Base-by-base conservation (phyloP, 2,888 invertebrate species). In the Anarsia innoxiella region DNA sequence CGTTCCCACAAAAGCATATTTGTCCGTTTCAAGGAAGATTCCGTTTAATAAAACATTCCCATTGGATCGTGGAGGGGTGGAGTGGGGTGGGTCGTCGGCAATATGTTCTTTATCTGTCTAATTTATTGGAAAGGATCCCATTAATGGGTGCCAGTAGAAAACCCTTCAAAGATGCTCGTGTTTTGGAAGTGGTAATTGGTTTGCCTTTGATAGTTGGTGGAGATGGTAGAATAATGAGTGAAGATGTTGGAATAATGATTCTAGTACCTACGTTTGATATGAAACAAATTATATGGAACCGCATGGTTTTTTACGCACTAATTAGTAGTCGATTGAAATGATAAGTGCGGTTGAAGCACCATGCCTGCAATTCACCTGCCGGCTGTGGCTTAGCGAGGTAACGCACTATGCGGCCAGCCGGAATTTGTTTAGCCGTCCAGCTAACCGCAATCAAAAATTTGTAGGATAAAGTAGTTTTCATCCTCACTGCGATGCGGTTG, bases 81-180 rank as follows among this genome's bases (percentile, higher is more conserved):
- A 32, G 26, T 34, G 34, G 40, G 41, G 43, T 37, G 42, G 42
- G 48, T 49, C 50, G 46, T 46, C 46, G 37, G 49, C 49, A 55
- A 55, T 49, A 53, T 55, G 50, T 51, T 59, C 56, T 59, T 55
- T 62, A 60, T 59, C 55, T 48, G 50, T 46, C 44, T 56, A 59
- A 58, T 61, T 62, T 61, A 61, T 61, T 61, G 61, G 55, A 59
- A 59, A 48, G 45, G 53, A 55, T 53, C 45, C 59, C 49, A 57
- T 57, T 59, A 59, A 53, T 46, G 48, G 51, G 46, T 46, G 51
- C 40, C 40, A 51, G 33, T 50, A 44, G 49, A 41, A 45, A 50
- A 29, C 38, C 34, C 34, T 28, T 31, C 37, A 19, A 10, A 29
- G 34, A 44, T 37, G 10, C 41, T 30, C 15, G 32, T 15, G 23